These are phyloP conservation scores for Trogon melanurus DNA, from an alignment of 2,113 vertebrate genomes.

Conservation along the genomic window DNA sequence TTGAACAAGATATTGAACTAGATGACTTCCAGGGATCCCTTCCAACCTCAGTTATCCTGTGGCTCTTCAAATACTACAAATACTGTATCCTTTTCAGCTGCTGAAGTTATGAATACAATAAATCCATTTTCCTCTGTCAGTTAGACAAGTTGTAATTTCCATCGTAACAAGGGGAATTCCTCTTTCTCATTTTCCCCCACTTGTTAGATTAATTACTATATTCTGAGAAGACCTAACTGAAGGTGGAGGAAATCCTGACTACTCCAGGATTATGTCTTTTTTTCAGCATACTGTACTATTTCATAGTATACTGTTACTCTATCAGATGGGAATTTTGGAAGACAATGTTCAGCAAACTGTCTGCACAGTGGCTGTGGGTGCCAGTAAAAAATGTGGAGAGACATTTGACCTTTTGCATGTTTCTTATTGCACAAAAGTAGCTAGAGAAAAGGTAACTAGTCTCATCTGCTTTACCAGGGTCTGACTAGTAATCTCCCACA, in stretches of 20 bases:
- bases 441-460: neutral
- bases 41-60: neutral
- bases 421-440: neutral
- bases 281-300: neutral
- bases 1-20: neutral
- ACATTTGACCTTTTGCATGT: neutral
- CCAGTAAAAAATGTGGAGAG: neutral
- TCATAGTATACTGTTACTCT: neutral
- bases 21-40: neutral
- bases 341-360: neutral
- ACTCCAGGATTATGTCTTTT: neutral
- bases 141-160: neutral
- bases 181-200: neutral
- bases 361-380: neutral
- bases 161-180: neutral
- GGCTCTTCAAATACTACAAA: neutral
- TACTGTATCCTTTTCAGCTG: neutral
- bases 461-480: neutral
- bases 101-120: neutral
- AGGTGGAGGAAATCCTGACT: neutral
- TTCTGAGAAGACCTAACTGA: neutral
- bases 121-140: neutral
- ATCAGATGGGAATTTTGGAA: neutral
- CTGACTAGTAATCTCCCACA: neutral
- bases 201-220: neutral